Evolutionary conservation across 2,797 vertebrate species (phyloP).

Genomic region (Notolabrus celidotus): DNA sequence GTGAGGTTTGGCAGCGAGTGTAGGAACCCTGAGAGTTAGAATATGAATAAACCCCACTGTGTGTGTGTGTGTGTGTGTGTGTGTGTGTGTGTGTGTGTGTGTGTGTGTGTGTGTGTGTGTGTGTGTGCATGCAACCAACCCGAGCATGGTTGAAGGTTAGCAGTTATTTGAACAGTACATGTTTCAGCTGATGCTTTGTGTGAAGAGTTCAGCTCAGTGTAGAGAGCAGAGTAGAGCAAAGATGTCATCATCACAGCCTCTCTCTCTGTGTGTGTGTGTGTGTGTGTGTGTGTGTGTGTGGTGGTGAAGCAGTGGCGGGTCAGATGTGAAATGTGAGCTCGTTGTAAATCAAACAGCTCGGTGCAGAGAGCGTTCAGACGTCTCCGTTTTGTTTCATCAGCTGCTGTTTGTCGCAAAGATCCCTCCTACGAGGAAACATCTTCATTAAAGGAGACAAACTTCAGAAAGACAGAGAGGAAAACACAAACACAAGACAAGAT

Average conservation of each 20-base stretch:
- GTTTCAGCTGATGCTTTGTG: slow-evolving; percentile 13
- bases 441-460: slow-evolving; percentile 29
- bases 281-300: neutral
- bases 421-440: neutral
- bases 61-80: slow-evolving; percentile 13
- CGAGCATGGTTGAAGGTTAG: slow-evolving; percentile 23
- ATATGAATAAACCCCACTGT: slow-evolving; percentile 35
- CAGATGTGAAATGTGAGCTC: slow-evolving; percentile 13
- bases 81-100: slow-evolving; percentile 17
- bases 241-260: neutral
- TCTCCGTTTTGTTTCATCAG: slow-evolving; percentile 5
- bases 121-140: neutral
- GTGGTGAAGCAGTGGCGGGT: neutral
- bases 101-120: slow-evolving; percentile 6
- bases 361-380: neutral
- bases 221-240: neutral
- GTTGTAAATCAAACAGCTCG: neutral
- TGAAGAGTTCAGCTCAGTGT: neutral
- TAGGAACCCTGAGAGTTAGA: slow-evolving; percentile 46
- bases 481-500: neutral
- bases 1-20: slow-evolving; percentile 67
- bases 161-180: slow-evolving; percentile 4
- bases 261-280: slow-evolving; percentile 9
- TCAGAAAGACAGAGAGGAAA: neutral
- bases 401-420: slow-evolving; percentile 3